These are phyloP conservation scores for Drosophila auraria DNA, from an alignment of 1,140 invertebrate genomes.

Conservation along the genomic window DNA sequence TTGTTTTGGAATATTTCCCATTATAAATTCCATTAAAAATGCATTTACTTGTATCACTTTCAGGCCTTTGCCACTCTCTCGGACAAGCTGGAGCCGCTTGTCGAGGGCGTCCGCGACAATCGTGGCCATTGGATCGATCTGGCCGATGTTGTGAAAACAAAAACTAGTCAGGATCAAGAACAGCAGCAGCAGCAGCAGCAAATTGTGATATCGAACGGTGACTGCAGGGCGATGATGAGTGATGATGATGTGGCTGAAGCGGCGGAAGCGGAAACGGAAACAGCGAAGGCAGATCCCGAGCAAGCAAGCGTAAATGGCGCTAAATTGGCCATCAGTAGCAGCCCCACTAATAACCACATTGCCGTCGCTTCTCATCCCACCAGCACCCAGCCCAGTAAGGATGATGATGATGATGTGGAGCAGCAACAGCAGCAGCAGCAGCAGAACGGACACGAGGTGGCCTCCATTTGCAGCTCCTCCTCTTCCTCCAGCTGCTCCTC, in stretches of 20 bases:
- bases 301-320: constrained; percentile 72
- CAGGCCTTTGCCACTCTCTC: constrained; percentile 94
- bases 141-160: constrained; percentile 86
- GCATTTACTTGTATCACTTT: constrained; percentile 45
- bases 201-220: constrained; percentile 78
- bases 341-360: constrained; percentile 73
- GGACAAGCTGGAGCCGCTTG: constrained; percentile 91
- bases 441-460: constrained; percentile 45
- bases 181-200: constrained; percentile 54
- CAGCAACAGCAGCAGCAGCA: neutral
- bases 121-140: constrained; percentile 93
- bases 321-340: constrained; percentile 54
- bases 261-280: constrained; percentile 2
- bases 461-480: constrained; percentile 29
- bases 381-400: constrained; percentile 75
- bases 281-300: constrained; percentile 22
- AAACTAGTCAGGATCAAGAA: constrained; percentile 72
- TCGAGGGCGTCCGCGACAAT: constrained; percentile 94
- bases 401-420: constrained; percentile 42
- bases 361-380: constrained; percentile 72
- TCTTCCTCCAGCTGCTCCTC: constrained; percentile 50
- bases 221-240: constrained; percentile 51
- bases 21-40: too few species aligned
- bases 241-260: constrained; percentile 40
- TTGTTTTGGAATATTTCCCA: constrained; percentile 46